A percentile compares a stretch with the other conserved stretches of the same genome.
phyloP scores from a whole-genome alignment of 2,888 invertebrate species.

The Tipula confusa region DNA sequence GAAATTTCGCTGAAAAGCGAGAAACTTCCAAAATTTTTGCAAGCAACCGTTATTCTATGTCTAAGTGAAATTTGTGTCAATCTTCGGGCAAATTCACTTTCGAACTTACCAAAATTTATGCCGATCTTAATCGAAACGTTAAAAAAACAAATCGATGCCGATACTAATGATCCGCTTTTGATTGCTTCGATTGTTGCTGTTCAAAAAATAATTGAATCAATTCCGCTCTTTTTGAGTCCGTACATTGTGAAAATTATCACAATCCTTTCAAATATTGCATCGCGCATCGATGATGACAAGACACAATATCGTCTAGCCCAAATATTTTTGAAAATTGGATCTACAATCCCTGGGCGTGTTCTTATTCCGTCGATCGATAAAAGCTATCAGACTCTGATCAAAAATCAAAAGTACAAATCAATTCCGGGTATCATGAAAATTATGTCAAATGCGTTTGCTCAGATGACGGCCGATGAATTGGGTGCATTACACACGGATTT shows the following conservation, averaged over 20 bases:
- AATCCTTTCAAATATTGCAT: constrained; percentile 58
- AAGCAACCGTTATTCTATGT: constrained; percentile 71
- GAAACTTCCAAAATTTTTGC: constrained; percentile 48
- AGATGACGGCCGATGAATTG: constrained; percentile 61
- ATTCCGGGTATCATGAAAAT: constrained; percentile 71
- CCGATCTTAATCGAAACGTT: constrained; percentile 66
- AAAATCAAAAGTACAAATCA: constrained; percentile 57
- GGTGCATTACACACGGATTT: constrained; percentile 63
- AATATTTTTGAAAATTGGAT: constrained; percentile 65
- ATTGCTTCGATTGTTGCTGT: constrained; percentile 63
- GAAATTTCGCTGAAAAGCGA: constrained; percentile 46
- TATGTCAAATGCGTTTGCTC: constrained; percentile 65
- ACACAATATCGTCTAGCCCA: constrained; percentile 46
- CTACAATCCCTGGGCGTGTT: constrained; percentile 66
- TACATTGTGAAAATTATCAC: constrained; percentile 70
- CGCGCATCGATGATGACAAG: constrained; percentile 39
- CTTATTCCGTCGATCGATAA: constrained; percentile 69
- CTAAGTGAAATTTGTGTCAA: constrained; percentile 74
- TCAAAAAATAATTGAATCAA: constrained; percentile 74
- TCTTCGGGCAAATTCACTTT: constrained; percentile 70
- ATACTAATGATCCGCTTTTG: constrained; percentile 43
- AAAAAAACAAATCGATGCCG: constrained; percentile 60
- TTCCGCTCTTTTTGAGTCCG: constrained; percentile 80
- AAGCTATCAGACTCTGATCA: constrained; percentile 59
- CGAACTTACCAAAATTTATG: constrained; percentile 72